Evolutionary conservation across 2,113 vertebrate species (phyloP).

Genomic region (Gnathonemus echidnorhynchus): DNA sequence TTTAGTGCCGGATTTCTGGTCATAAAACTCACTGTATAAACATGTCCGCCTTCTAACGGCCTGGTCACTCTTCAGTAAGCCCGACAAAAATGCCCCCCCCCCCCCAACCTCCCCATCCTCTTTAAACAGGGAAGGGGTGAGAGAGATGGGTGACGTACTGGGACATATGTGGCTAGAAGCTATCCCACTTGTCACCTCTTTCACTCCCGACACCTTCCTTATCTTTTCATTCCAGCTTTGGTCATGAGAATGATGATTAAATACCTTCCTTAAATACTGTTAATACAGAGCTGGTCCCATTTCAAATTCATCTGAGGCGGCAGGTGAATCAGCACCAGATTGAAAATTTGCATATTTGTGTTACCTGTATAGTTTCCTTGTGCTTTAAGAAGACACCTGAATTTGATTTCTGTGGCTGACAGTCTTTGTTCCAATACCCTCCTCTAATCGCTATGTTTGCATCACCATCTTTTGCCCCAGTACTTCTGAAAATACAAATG

Average conservation of each 20-base stretch:
- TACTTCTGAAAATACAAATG: background rate
- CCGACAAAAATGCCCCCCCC: background rate
- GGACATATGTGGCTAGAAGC: background rate
- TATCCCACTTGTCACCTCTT: background rate
- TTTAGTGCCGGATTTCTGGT: background rate
- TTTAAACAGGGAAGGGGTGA: background rate
- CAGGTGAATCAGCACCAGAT: background rate
- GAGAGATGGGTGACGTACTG: background rate
- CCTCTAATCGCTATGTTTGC: background rate
- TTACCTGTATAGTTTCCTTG: background rate
- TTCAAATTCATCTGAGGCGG: background rate
- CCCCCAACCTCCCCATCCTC: background rate
- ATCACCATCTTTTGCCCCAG: background rate
- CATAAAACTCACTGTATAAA: background rate
- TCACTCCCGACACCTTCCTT: background rate
- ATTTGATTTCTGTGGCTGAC: background rate
- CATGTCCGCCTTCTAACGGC: background rate
- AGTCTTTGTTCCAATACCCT: background rate
- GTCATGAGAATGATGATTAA: constrained; percentile 26
- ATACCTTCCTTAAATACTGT: constrained; percentile 42
- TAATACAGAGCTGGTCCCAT: constrained; percentile 16
- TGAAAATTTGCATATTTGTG: background rate
- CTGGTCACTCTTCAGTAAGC: background rate
- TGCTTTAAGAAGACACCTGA: background rate
- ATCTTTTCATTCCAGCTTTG: background rate